Percentiles rank a stretch among this genome's conserved stretches.
Conservation (phyloP, 2,888 invertebrate species). For the Bimastos eiseni region DNA sequence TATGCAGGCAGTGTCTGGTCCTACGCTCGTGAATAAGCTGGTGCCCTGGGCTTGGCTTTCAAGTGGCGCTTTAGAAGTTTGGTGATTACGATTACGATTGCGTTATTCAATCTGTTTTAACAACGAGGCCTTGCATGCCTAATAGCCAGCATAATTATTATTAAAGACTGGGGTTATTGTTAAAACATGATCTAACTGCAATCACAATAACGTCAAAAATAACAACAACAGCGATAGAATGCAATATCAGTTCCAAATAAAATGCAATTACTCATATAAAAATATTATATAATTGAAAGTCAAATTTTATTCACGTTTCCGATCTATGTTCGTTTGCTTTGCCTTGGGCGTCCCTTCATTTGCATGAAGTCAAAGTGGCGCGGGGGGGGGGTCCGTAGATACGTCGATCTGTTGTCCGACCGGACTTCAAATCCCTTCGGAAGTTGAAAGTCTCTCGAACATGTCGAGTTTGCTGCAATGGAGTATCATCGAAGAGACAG, state of each 20-base stretch:
- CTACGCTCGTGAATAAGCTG: no score
- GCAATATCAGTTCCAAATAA: neutral
- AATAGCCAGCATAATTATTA: neutral
- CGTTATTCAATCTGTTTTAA: neutral
- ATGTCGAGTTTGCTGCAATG: neutral
- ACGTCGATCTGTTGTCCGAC: neutral
- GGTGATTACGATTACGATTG: no score
- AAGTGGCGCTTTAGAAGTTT: no score
- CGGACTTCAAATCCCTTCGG: neutral
- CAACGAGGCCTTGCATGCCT: neutral
- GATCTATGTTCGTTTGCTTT: conserved; percentile 1
- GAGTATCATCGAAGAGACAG: neutral
- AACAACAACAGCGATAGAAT: neutral
- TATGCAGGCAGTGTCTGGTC: no score
- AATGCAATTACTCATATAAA: neutral
- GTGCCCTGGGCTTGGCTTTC: no score
- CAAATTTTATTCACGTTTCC: neutral
- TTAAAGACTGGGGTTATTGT: neutral
- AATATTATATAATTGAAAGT: neutral
- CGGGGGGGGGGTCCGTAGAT: neutral
- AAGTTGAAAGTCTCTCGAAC: neutral
- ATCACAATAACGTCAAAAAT: neutral
- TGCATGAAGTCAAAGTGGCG: neutral
- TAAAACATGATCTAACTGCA: no score
- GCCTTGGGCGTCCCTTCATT: neutral